Conservation (phyloP, 2,888 invertebrate genomes). For the Ichneumoninae sp. region DNA sequence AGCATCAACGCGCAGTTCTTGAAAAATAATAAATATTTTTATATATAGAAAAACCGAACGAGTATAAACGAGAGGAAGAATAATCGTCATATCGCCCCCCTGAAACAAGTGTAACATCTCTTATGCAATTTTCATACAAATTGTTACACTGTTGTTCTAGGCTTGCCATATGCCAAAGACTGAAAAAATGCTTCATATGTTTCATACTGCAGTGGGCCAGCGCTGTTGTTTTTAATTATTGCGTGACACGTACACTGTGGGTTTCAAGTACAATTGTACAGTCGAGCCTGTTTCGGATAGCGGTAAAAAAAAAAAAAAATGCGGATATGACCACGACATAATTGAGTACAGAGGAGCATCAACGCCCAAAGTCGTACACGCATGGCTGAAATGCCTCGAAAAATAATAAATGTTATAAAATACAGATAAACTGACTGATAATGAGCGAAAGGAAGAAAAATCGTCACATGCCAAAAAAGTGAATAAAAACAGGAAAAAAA, state of each 20-base stretch:
- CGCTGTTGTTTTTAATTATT: neutral
- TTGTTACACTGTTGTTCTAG: too few species aligned
- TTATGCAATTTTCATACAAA: too few species aligned
- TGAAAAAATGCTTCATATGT: neutral
- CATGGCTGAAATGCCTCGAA: neutral
- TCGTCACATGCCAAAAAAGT: neutral
- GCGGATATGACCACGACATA: too few species aligned
- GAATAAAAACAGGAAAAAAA: neutral
- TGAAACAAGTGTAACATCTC: too few species aligned
- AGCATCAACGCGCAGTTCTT: too few species aligned
- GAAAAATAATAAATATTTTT: too few species aligned
- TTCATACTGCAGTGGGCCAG: too few species aligned
- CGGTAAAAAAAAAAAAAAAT: too few species aligned
- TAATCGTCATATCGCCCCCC: neutral
- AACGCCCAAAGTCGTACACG: neutral
- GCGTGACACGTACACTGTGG: neutral
- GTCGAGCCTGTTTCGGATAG: too few species aligned
- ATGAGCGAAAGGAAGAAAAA: slow-evolving; percentile 5
- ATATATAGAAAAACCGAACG: slow-evolving; percentile 12
- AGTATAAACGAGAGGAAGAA: slow-evolving; percentile 2
- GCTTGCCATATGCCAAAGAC: neutral
- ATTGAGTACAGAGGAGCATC: neutral
- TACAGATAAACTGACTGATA: slow-evolving; percentile 14
- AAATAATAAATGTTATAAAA: neutral
- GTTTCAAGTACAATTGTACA: neutral